Percentiles rank a stretch among this genome's conserved stretches.
Evolutionary conservation across 1,140 invertebrate species (phyloP).

Genomic region (Psix sp.): DNA sequence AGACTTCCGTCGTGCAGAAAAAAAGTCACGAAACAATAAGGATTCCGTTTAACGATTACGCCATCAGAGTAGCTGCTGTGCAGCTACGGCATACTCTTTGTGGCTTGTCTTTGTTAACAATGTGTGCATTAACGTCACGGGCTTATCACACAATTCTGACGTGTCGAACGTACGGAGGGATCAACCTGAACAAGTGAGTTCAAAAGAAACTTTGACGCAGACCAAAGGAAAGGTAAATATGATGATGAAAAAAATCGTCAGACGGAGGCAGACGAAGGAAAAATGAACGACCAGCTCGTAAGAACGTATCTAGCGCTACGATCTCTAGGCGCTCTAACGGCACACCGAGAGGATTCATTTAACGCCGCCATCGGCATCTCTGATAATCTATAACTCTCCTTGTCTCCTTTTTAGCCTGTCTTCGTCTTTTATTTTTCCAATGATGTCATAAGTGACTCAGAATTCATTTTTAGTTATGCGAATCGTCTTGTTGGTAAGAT

Average conservation of each 20-base stretch:
- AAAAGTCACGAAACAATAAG: conserved; percentile 42
- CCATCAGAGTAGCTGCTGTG: conserved; percentile 32
- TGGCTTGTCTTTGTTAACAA: conserved; percentile 47
- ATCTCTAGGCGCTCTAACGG: conserved; percentile 36
- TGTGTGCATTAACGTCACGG: conserved; percentile 46
- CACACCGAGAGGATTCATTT: conserved; percentile 42
- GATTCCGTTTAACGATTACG: conserved; percentile 49
- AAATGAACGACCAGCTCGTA: conserved; percentile 20
- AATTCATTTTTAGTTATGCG: conserved; percentile 30
- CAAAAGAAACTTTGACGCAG: no score
- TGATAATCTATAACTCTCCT: conserved; percentile 52
- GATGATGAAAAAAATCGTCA: no score
- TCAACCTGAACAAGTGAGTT: conserved; percentile 33
- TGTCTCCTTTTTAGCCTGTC: no score
- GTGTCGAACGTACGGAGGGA: conserved; percentile 21
- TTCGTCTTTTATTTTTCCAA: conserved; percentile 37
- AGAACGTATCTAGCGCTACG: conserved; percentile 38
- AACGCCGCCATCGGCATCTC: conserved; percentile 25
- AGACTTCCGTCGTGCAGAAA: conserved; percentile 28
- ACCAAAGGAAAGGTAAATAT: no score
- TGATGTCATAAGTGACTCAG: conserved; percentile 29
- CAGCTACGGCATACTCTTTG: conserved; percentile 46
- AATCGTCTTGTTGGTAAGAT: no score
- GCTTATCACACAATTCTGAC: conserved; percentile 35
- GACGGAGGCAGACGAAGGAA: not conserved